Conservation (phyloP, 1,140 invertebrate species). For the Aphelenchoides fujianensis region DNA sequence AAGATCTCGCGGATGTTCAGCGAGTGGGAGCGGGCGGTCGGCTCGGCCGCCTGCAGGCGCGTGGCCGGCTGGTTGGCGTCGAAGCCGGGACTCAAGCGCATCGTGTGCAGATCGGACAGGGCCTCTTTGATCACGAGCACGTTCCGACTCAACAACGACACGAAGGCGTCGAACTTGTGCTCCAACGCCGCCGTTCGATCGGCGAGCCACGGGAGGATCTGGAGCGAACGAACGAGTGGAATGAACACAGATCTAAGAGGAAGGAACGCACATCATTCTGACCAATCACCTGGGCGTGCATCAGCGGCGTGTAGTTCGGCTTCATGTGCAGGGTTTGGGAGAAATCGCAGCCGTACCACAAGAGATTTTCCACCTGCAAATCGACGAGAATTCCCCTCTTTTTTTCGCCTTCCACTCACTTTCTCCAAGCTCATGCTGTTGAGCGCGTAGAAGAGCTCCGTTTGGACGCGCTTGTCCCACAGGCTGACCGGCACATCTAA, state of each 20-base stretch:
- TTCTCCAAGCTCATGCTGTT: neutral
- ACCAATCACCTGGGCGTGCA: neutral
- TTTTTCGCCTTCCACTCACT: too few relatives aligned
- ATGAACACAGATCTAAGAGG: neutral
- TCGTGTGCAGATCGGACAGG: neutral
- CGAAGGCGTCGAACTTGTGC: neutral
- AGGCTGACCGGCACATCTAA: neutral
- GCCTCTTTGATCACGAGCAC: neutral
- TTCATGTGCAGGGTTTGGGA: neutral
- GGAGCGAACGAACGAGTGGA: neutral
- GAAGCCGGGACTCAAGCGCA: neutral
- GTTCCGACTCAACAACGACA: too few relatives aligned
- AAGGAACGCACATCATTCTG: too few relatives aligned
- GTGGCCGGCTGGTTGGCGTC: conserved; percentile 1
- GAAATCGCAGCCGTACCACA: conserved; percentile 12
- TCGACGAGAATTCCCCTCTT: too few relatives aligned
- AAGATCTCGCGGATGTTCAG: conserved; percentile 9
- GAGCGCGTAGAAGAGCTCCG: neutral
- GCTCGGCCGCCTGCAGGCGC: neutral
- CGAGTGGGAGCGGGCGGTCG: neutral
- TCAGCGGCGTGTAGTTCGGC: neutral
- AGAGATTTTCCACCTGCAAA: neutral
- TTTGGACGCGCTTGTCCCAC: neutral
- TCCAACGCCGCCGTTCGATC: neutral
- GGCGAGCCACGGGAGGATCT: conserved; percentile 5